phyloP scores from a whole-genome alignment of 2,113 vertebrate genomes.

The Ariopsis seemanni region DNA sequence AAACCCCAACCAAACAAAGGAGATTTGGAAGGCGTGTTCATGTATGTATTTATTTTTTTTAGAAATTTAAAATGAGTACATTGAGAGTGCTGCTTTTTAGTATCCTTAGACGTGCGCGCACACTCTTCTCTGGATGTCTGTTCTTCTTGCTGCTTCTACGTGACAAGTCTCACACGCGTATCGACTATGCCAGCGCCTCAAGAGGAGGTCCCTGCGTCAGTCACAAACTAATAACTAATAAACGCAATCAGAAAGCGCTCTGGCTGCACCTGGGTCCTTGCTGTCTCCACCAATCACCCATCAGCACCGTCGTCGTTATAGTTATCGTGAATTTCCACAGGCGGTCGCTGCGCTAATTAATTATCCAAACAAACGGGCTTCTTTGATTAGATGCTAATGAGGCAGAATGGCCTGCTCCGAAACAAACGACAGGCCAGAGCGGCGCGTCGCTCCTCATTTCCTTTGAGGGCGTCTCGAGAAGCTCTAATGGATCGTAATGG shows the following conservation, averaged over 20 bases:
- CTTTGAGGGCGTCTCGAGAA: constrained; percentile 25
- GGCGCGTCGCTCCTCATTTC: constrained; percentile 34
- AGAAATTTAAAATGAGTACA: too few relatives aligned
- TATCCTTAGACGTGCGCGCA: background rate
- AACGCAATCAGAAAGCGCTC: constrained; percentile 70
- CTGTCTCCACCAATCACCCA: constrained; percentile 41
- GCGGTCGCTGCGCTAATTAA: constrained; percentile 51
- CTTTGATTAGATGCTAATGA: constrained; percentile 53
- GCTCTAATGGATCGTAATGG: constrained; percentile 41
- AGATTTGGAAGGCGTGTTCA: too few relatives aligned
- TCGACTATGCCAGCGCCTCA: background rate
- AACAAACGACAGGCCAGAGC: background rate
- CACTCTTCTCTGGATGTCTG: background rate
- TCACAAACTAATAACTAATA: constrained; percentile 62
- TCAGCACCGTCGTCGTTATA: constrained; percentile 24
- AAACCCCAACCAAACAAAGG: too few relatives aligned
- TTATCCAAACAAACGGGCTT: constrained; percentile 56
- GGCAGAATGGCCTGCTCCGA: constrained; percentile 40
- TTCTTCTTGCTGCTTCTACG: background rate
- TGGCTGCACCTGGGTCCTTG: constrained; percentile 60
- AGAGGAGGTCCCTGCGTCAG: constrained; percentile 62
- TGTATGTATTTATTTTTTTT: too few relatives aligned
- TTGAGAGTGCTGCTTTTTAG: too few relatives aligned
- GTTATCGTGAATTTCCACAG: constrained; percentile 53
- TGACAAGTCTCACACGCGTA: background rate